phyloP scores from a whole-genome alignment of 2,113 vertebrate species.

The Axis porcinus region DNA sequence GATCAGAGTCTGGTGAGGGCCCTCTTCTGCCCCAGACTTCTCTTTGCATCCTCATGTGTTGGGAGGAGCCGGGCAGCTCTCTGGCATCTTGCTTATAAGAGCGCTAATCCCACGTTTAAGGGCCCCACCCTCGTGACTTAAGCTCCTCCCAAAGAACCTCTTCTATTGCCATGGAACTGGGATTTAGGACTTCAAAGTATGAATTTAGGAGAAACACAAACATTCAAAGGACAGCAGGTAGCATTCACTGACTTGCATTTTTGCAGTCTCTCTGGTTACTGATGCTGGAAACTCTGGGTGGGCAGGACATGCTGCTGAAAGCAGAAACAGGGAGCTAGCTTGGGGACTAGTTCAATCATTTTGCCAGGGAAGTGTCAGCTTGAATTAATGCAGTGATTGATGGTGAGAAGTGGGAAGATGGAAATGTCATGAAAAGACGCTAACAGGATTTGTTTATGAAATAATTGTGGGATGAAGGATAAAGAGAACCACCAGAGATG shows the following conservation, averaged over 20 bases:
- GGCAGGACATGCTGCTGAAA: background rate
- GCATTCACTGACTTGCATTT: background rate
- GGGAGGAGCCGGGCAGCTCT: background rate
- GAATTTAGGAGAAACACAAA: background rate
- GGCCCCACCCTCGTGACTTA: background rate
- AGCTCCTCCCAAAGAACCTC: background rate
- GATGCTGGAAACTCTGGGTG: background rate
- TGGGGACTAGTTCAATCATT: background rate
- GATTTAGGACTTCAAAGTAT: background rate
- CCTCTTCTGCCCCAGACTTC: background rate
- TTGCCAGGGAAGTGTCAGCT: background rate
- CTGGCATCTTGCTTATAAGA: background rate
- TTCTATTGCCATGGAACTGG: background rate
- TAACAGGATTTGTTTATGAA: background rate
- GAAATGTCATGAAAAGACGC: too few relatives aligned
- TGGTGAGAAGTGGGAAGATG: background rate
- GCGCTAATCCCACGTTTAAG: rapidly evolving
- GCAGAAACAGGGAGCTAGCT: background rate
- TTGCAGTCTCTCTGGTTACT: background rate
- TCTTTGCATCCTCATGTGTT: background rate
- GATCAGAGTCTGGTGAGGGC: background rate
- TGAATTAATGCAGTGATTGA: background rate
- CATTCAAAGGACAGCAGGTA: background rate
- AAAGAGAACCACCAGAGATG: too few relatives aligned
- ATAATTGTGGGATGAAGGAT: background rate